These are phyloP conservation scores for Halictus ligatus DNA, from an alignment of 2,888 invertebrate genomes.

Conservation along the genomic window DNA sequence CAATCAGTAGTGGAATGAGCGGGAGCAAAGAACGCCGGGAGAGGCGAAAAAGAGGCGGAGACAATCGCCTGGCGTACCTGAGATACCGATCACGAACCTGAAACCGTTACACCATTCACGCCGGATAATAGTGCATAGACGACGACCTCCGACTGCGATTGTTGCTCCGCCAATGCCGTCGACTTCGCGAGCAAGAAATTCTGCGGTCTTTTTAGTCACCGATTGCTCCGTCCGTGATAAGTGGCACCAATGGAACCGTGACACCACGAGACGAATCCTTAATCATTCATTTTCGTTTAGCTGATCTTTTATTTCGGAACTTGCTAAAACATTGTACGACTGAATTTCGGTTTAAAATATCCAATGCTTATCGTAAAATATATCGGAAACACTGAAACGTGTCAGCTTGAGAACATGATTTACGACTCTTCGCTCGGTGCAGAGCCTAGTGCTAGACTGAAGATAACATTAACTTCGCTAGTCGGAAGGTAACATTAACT, in stretches of 20 bases:
- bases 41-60: slow-evolving; percentile 62
- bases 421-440: no score
- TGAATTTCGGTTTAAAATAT: no score
- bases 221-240: background rate
- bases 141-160: slow-evolving; percentile 4
- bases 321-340: no score
- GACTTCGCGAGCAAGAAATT: background rate
- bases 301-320: no score
- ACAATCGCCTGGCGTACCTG: slow-evolving; percentile 69
- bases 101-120: slow-evolving; percentile 62
- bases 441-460: no score
- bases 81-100: slow-evolving; percentile 66
- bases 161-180: background rate
- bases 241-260: background rate
- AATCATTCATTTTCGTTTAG: no score
- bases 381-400: no score
- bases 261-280: background rate
- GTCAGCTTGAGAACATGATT: no score
- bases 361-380: no score
- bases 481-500: no score
- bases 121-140: slow-evolving; percentile 48
- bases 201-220: background rate
- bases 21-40: slow-evolving; percentile 46
- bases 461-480: no score
- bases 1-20: slow-evolving; percentile 65